Conservation (phyloP, 2,113 vertebrate species). For the Todiramphus saurophagus region DNA sequence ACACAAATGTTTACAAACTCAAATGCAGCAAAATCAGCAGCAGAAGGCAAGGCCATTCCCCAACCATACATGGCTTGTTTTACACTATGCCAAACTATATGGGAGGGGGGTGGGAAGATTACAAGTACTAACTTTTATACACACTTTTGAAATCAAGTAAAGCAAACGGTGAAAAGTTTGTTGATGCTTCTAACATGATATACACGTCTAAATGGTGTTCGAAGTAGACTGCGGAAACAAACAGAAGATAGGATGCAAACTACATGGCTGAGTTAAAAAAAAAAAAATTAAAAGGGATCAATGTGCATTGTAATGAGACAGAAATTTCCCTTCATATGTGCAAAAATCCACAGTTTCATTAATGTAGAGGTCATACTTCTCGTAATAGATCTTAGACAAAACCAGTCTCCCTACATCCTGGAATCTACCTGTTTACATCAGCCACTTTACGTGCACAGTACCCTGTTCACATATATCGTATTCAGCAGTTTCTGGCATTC, state of each 20-base stretch:
- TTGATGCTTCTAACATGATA: not conserved
- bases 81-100: not conserved
- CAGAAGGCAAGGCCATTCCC: slow-evolving; percentile 28
- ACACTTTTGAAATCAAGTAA: slow-evolving; percentile 3
- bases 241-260: not conserved
- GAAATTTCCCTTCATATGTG: slow-evolving; percentile 57
- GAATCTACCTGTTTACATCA: slow-evolving; percentile 37
- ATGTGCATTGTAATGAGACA: slow-evolving; percentile 40
- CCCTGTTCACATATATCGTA: slow-evolving; percentile 46
- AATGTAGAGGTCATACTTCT: slow-evolving; percentile 56
- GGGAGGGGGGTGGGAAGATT: no score
- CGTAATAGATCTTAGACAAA: slow-evolving; percentile 21
- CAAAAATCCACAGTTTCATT: slow-evolving; percentile 59
- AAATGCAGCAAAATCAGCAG: slow-evolving; percentile 36
- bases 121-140: not conserved
- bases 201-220: not conserved
- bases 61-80: not conserved
- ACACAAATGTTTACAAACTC: not conserved
- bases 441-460: slow-evolving; percentile 26
- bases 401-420: slow-evolving; percentile 32
- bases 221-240: not conserved
- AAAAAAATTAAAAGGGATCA: not conserved
- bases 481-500: slow-evolving; percentile 48
- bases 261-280: not conserved
- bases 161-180: not conserved